Conservation (phyloP, 1,140 invertebrate species). For the Tachypleus tridentatus region DNA sequence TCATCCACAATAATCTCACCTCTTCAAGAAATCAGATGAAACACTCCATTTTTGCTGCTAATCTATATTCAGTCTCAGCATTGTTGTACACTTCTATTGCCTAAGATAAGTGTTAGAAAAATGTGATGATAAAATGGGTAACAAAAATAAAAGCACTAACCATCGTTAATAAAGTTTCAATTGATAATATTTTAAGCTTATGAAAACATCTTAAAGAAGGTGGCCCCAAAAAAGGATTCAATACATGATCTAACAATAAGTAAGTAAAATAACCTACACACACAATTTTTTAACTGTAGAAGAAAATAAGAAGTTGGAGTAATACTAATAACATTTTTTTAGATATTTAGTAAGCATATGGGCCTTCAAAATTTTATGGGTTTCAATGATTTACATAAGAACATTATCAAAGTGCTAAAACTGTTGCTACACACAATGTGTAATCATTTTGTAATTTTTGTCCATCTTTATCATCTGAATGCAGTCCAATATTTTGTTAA, state of each 20-base stretch:
- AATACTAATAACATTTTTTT: too few species aligned
- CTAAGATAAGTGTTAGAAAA: conserved; percentile 43
- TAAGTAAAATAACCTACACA: background rate
- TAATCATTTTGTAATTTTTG: too few species aligned
- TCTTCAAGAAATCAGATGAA: conserved; percentile 50
- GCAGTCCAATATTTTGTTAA: too few species aligned
- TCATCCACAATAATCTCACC: too few species aligned
- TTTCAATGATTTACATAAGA: too few species aligned
- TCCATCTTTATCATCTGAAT: too few species aligned
- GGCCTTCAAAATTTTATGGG: too few species aligned
- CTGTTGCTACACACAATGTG: too few species aligned
- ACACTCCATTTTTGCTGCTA: conserved; percentile 78
- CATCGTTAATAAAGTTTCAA: background rate
- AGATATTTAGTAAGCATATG: too few species aligned
- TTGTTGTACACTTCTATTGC: conserved; percentile 90
- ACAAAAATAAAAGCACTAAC: conserved; percentile 32
- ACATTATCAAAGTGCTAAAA: too few species aligned
- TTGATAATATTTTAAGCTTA: conserved; percentile 1
- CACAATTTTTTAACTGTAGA: too few species aligned
- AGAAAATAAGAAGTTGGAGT: too few species aligned
- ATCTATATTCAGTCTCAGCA: conserved; percentile 81
- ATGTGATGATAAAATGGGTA: conserved; percentile 10
- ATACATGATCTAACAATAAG: background rate
- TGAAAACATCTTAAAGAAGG: background rate
- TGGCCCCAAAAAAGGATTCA: background rate